A percentile compares a stretch with the other conserved stretches of the same genome.
These are phyloP conservation scores for Chlorops oryzae DNA, from an alignment of 1,140 invertebrate species.

Conservation along the genomic window DNA sequence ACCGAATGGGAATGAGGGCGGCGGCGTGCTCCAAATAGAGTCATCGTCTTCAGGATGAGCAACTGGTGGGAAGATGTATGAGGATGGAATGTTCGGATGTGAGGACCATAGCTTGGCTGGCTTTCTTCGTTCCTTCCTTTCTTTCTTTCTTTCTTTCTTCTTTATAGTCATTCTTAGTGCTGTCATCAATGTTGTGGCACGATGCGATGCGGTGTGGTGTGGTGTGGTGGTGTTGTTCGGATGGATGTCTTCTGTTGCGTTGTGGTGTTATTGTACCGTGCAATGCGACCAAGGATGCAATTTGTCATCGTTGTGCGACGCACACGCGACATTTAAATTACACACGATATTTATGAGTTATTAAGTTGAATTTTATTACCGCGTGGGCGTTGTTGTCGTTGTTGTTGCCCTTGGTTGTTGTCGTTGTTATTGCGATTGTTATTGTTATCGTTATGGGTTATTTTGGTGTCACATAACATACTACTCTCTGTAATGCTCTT, in stretches of 20 bases:
- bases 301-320: slow-evolving; percentile 5
- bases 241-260: neutral
- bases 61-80: too few relatives aligned
- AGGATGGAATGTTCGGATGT: too few relatives aligned
- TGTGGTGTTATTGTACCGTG: neutral
- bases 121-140: too few relatives aligned
- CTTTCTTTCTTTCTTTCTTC: too few relatives aligned
- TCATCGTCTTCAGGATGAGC: slow-evolving; percentile 4
- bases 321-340: slow-evolving; percentile 9
- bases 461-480: too few relatives aligned
- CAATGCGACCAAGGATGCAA: slow-evolving; percentile 5
- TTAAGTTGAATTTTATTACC: slow-evolving; percentile 13
- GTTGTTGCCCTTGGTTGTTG: neutral
- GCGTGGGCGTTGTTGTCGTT: slow-evolving; percentile 9
- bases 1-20: neutral
- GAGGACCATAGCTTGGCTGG: too few relatives aligned
- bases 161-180: too few relatives aligned
- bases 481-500: too few relatives aligned
- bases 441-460: too few relatives aligned
- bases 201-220: too few relatives aligned
- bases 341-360: slow-evolving; percentile 11
- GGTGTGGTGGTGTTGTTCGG: too few relatives aligned
- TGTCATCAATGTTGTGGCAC: too few relatives aligned
- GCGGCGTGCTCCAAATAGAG: neutral
- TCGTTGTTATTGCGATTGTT: neutral